Conservation (phyloP, 2,797 vertebrate genomes). For the Melanotaenia nigrans region DNA sequence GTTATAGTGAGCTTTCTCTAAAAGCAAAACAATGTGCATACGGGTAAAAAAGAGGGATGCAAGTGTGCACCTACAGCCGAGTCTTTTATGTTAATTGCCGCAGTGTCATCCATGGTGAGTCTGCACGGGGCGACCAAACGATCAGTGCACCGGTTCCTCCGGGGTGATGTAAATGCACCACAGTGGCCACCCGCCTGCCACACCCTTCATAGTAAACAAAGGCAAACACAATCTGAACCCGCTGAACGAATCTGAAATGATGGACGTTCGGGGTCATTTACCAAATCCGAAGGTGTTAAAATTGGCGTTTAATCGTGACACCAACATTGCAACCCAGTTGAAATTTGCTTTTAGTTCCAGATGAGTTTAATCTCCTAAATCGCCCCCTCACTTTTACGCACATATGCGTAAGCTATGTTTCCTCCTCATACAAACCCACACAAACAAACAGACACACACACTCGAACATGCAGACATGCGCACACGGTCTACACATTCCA, state of each 20-base stretch:
- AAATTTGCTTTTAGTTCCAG: constrained; percentile 16
- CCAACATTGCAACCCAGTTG: neutral
- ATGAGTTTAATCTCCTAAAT: constrained; percentile 36
- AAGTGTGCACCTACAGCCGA: neutral
- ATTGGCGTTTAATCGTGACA: neutral
- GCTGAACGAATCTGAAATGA: no score
- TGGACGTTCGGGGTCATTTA: neutral
- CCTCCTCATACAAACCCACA: constrained; percentile 21
- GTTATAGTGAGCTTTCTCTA: neutral
- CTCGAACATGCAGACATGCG: constrained; percentile 9
- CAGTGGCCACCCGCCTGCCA: constrained; percentile 64
- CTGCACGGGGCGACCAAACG: neutral
- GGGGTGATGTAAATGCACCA: constrained; percentile 45
- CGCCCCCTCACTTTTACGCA: constrained; percentile 59
- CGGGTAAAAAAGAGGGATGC: neutral
- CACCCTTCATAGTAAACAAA: constrained; percentile 74
- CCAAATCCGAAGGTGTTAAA: neutral
- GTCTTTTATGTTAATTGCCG: constrained; percentile 43
- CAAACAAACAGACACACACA: constrained; percentile 11
- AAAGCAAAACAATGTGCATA: neutral
- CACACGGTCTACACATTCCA: constrained; percentile 31
- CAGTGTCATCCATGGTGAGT: constrained; percentile 51
- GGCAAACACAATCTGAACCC: constrained; percentile 17
- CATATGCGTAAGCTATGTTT: constrained; percentile 47
- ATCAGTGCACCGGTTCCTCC: constrained; percentile 15